These are phyloP conservation scores for Glaucopsyche alexis DNA, from an alignment of 2,888 invertebrate species.

Conservation along the genomic window DNA sequence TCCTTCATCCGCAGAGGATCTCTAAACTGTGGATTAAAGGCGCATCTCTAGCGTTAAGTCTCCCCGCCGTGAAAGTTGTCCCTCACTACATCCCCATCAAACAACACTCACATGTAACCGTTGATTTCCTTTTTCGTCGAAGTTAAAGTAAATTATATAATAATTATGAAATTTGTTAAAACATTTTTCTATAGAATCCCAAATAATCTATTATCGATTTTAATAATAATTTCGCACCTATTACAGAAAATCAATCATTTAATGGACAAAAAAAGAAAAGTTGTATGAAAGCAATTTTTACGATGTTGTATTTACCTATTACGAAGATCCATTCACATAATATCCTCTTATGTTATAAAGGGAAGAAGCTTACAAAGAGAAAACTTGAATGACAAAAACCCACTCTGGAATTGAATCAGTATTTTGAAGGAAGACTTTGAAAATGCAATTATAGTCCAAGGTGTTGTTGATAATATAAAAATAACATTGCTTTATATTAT, in stretches of 20 bases:
- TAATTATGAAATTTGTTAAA: too few species aligned
- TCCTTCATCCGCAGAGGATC: conserved; percentile 24
- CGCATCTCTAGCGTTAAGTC: conserved; percentile 2
- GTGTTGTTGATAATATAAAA: background rate
- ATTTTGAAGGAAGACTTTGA: conserved; percentile 25
- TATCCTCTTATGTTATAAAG: conserved; percentile 30
- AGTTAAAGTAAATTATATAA: too few species aligned
- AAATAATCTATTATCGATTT: background rate
- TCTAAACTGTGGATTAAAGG: conserved; percentile 23
- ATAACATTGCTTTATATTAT: background rate
- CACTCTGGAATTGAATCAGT: conserved; percentile 33
- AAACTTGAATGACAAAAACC: conserved; percentile 32
- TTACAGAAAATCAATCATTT: background rate
- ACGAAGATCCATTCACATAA: conserved; percentile 30
- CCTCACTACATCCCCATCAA: background rate
- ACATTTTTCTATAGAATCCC: too few species aligned
- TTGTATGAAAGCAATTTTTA: background rate
- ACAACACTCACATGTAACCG: background rate
- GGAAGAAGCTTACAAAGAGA: conserved; percentile 25
- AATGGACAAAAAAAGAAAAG: background rate
- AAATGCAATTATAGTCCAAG: conserved; percentile 20
- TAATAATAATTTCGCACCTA: background rate
- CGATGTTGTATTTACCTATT: conserved; percentile 21
- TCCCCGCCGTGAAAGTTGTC: background rate
- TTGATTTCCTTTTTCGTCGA: background rate